Conservation (phyloP, 1,140 invertebrate genomes). For the Asbolus verrucosus region DNA sequence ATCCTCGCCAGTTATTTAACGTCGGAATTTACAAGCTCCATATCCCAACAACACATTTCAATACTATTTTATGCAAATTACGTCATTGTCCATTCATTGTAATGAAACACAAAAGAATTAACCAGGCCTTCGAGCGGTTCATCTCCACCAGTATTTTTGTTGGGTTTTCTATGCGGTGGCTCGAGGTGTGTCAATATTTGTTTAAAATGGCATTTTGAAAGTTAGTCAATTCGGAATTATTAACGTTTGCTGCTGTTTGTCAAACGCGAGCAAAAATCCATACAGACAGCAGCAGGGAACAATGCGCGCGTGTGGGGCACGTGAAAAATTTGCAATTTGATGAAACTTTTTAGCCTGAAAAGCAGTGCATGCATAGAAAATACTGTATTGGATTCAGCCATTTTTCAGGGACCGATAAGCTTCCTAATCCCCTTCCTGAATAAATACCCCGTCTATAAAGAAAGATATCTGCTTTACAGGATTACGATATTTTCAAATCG, state of each 20-base stretch:
- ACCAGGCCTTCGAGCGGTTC: background rate
- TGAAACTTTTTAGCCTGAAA: constrained; percentile 36
- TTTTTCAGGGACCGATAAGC: constrained; percentile 52
- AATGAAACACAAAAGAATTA: background rate
- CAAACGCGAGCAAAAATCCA: constrained; percentile 5
- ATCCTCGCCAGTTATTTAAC: constrained; percentile 35
- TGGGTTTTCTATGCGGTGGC: background rate
- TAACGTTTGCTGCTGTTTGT: constrained; percentile 5
- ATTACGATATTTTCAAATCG: constrained; percentile 51
- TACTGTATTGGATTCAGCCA: constrained; percentile 50
- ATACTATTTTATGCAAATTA: constrained; percentile 36
- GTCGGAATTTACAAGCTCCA: constrained; percentile 14
- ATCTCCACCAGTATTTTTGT: background rate
- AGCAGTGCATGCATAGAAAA: constrained; percentile 42
- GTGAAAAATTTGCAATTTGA: constrained; percentile 53
- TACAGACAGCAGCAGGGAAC: constrained; percentile 20
- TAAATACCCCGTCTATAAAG: constrained; percentile 52
- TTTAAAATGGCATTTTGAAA: background rate
- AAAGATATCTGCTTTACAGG: constrained; percentile 53
- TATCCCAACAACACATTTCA: constrained; percentile 8
- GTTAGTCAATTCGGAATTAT: background rate
- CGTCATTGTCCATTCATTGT: background rate
- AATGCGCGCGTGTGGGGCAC: constrained; percentile 23
- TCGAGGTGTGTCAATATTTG: background rate
- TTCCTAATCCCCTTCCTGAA: constrained; percentile 49